Evolutionary conservation across 2,888 invertebrate species (phyloP).

Genomic region (Platerodrilus igneus): DNA sequence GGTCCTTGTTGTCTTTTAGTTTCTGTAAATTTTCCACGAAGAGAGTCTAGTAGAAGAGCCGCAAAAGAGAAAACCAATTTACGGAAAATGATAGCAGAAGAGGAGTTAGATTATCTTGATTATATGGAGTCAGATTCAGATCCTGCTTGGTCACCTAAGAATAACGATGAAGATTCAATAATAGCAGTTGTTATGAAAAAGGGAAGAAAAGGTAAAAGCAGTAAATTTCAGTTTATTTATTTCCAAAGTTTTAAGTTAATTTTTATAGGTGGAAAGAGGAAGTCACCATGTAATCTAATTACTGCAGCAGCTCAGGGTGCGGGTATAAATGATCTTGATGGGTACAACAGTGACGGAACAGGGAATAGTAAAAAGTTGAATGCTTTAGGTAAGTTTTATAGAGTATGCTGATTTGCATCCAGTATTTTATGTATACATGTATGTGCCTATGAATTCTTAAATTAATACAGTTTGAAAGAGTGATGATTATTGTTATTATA

Average conservation of each 20-base stretch:
- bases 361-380: conserved; percentile 29
- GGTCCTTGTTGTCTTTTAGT: too few species aligned
- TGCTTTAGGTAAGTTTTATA: conserved; percentile 15
- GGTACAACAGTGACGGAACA: conserved; percentile 47
- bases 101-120: conserved; percentile 55
- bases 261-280: conserved; percentile 18
- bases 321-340: conserved; percentile 55
- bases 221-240: conserved; percentile 4
- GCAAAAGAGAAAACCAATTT: conserved; percentile 62
- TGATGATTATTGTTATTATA: too few species aligned
- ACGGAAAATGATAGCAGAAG: conserved; percentile 53
- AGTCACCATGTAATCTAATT: conserved; percentile 37
- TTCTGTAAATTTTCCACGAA: conserved; percentile 50
- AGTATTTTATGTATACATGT: too few species aligned
- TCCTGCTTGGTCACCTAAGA: conserved; percentile 71
- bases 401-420: background rate
- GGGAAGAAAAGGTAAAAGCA: conserved; percentile 21
- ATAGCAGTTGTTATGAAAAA: conserved; percentile 44
- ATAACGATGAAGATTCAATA: conserved; percentile 46
- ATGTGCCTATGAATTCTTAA: too few species aligned
- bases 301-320: conserved; percentile 53
- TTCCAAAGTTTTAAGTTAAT: conserved; percentile 4
- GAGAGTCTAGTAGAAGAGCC: conserved; percentile 60
- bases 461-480: too few species aligned
- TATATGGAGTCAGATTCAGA: conserved; percentile 64